Conservation (phyloP, 2,888 invertebrate genomes). For the Aporophyla nigra region DNA sequence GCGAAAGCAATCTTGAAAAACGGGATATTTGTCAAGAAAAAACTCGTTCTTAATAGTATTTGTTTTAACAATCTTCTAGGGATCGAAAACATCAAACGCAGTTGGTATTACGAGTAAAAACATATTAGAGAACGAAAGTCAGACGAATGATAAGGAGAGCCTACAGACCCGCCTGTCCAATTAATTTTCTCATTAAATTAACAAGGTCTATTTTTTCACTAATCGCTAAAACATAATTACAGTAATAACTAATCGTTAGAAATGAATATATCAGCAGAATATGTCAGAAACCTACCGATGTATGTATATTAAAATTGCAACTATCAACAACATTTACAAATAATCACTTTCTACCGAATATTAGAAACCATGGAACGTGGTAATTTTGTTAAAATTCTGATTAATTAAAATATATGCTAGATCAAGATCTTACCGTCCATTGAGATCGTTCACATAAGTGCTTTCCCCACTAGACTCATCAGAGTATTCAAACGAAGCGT, state of each 20-base stretch:
- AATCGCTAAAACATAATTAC: neutral
- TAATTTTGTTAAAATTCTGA: neutral
- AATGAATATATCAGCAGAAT: conserved; percentile 1
- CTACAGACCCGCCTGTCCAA: neutral
- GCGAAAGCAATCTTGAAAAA: neutral
- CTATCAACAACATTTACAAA: neutral
- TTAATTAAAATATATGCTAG: conserved; percentile 1
- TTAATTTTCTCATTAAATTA: conserved; percentile 9
- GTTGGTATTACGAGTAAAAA: neutral
- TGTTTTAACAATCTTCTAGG: neutral
- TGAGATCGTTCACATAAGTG: conserved; percentile 60
- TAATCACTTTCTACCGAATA: conserved; percentile 35
- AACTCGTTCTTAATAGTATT: neutral
- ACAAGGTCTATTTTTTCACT: neutral
- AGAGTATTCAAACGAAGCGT: conserved; percentile 86
- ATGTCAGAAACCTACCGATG: neutral
- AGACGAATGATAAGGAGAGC: neutral
- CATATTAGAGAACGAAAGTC: neutral
- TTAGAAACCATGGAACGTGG: neutral
- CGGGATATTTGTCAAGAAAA: neutral
- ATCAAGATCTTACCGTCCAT: conserved; percentile 78
- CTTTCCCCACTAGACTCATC: conserved; percentile 85
- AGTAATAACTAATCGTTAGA: neutral
- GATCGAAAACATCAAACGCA: neutral
- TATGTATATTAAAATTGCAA: neutral